Conservation (phyloP, 1,140 invertebrate genomes). For the Anoplolepis gracilipes region DNA sequence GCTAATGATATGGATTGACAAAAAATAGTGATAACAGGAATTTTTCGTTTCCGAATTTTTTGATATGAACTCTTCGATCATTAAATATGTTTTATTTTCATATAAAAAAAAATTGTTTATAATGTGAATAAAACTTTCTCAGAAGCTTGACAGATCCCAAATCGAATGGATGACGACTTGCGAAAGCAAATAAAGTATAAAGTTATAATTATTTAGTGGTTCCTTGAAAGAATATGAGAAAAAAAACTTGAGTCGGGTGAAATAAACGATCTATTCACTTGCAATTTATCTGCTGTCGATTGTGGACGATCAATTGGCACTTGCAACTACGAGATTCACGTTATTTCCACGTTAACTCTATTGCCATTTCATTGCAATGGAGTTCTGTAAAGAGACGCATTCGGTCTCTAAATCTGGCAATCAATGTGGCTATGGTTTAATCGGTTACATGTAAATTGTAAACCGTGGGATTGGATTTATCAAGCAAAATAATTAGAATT, state of each 20-base stretch:
- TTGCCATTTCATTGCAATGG: constrained; percentile 30
- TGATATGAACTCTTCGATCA: neutral
- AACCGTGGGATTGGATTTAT: constrained; percentile 60
- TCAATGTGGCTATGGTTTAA: constrained; percentile 56
- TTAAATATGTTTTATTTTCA: neutral
- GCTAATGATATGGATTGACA: neutral
- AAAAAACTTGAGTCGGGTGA: neutral
- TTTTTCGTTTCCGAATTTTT: neutral
- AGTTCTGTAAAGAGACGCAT: constrained; percentile 48
- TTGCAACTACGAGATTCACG: constrained; percentile 24
- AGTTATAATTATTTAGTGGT: constrained; percentile 50
- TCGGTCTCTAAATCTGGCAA: constrained; percentile 48
- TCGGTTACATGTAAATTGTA: constrained; percentile 66
- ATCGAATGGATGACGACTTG: constrained; percentile 7
- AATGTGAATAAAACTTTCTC: constrained; percentile 26
- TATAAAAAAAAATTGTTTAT: neutral
- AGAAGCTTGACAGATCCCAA: neutral
- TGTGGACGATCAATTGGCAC: constrained; percentile 10
- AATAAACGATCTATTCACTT: constrained; percentile 17
- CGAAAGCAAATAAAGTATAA: neutral
- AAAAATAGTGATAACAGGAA: neutral
- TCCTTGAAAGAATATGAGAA: neutral
- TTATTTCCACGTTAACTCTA: neutral
- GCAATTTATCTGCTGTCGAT: constrained; percentile 39
- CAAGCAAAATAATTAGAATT: constrained; percentile 57